Evolutionary conservation across 2,797 vertebrate species (phyloP), one percentile per base, ranked within the genome.

Genomic region (Coilia nasus): DNA sequence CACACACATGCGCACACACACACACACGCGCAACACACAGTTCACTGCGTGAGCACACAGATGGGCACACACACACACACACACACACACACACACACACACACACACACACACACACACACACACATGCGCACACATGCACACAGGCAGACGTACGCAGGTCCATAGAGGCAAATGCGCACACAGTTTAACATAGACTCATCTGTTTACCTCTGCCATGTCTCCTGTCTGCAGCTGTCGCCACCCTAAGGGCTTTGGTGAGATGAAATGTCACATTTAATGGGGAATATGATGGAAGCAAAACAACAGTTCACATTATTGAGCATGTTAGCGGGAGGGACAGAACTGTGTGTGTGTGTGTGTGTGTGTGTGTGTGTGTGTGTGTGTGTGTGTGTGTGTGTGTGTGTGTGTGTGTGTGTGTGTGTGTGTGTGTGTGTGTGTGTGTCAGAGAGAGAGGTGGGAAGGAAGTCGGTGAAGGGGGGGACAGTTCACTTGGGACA

Each of bases 211-310:
- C 82, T 50, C 88, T 35, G 28, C 15, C 87, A 87, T 88, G 91
- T 89, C 94, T 93, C 93, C 88, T 94, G 92, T 94, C 86, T 91
- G 88, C n/a, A n/a, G n/a, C 28, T 85, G 86, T 90, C 92, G 83
- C 83, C 90, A 85, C 95, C 96, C 95, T 83, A 87, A 94, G 95
- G 97, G 94, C 93, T 95, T 95, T 95, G 95, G 96, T 96, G 96
- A 94, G 95, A 97, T 96, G 93, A 96, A 96, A 96, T 95, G 95
- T 96, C 96, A 97, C 94, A 95, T 96, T 97, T 97, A 96, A 97
- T 96, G 95, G 96, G 95, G 94, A 96, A 94, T 94, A 89, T 94
- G 95, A 96, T 94, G 94, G 94, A 95, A 93, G 93, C 92, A 92
- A 95, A 93, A 96, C 94, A 93, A 93, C 90, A 90, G 84, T 91